A percentile compares a stretch with the other conserved stretches of the same genome.
phyloP scores from a whole-genome alignment of 2,113 vertebrate species.

The Saccopteryx bilineata region DNA sequence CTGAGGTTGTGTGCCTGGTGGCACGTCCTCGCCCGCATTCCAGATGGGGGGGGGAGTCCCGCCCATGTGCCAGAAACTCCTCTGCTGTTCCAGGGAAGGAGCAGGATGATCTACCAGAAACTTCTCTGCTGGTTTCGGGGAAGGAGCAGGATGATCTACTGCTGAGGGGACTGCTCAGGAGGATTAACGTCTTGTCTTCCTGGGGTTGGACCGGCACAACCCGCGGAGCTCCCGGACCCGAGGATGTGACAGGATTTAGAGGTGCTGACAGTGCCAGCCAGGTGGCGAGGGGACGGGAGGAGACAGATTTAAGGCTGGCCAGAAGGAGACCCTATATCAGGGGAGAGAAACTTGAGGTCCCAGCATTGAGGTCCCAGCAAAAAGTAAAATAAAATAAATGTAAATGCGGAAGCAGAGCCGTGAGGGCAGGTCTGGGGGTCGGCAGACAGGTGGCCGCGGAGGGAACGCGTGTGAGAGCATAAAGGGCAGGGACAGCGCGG shows the following conservation, averaged over 20 bases:
- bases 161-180: not conserved
- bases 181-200: conserved; percentile 54
- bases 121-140: conserved; percentile 48
- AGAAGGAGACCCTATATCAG: conserved; percentile 75
- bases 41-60: not conserved
- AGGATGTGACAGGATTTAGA: conserved; percentile 69
- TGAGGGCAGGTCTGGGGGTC: too few species aligned
- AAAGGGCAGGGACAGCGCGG: too few species aligned
- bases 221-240: conserved; percentile 64
- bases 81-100: conserved; percentile 54
- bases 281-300: conserved; percentile 71
- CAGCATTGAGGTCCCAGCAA: conserved; percentile 66
- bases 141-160: conserved; percentile 64
- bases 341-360: conserved; percentile 63
- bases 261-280: conserved; percentile 58
- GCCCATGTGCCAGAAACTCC: conserved; percentile 36
- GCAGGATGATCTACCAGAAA: not conserved
- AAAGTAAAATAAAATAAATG: conserved; percentile 67
- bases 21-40: not conserved
- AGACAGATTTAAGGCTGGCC: conserved; percentile 76
- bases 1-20: conserved; percentile 30
- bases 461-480: too few species aligned
- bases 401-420: conserved; percentile 44
- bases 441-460: not conserved
- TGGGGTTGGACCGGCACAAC: conserved; percentile 32